These are phyloP conservation scores for Ondatra zibethicus DNA, from an alignment of 2,113 vertebrate species.

Conservation along the genomic window DNA sequence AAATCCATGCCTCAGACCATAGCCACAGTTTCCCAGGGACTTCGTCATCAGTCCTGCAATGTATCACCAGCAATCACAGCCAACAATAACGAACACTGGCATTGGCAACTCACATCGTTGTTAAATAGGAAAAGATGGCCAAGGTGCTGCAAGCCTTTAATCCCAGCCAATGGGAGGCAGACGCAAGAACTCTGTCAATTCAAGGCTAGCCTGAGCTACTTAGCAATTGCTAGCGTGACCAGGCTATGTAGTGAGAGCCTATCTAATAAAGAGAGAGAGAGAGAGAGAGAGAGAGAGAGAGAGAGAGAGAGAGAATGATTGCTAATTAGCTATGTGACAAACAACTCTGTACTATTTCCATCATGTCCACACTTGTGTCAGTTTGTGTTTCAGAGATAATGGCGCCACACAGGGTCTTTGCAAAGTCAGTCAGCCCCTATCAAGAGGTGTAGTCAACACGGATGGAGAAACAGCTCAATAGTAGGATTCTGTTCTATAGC, in stretches of 20 bases:
- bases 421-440: neutral
- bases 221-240: neutral
- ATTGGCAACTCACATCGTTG: neutral
- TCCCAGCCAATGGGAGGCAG: neutral
- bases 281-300: too few species aligned
- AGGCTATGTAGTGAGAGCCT: neutral
- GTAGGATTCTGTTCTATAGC: neutral
- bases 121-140: neutral
- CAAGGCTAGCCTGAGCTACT: neutral
- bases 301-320: rapidly evolving
- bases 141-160: neutral
- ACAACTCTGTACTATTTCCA: neutral
- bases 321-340: rapidly evolving
- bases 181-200: neutral
- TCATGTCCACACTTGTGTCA: rapidly evolving
- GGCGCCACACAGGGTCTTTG: neutral
- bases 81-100: neutral
- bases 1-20: neutral
- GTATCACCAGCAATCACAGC: neutral
- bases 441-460: neutral
- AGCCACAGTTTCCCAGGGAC: neutral
- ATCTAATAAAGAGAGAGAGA: neutral
- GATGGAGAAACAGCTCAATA: neutral
- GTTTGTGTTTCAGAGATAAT: neutral
- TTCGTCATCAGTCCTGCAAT: neutral